Conservation (phyloP, 2,113 vertebrate genomes). For the Sterrhoptilus dennistouni region DNA sequence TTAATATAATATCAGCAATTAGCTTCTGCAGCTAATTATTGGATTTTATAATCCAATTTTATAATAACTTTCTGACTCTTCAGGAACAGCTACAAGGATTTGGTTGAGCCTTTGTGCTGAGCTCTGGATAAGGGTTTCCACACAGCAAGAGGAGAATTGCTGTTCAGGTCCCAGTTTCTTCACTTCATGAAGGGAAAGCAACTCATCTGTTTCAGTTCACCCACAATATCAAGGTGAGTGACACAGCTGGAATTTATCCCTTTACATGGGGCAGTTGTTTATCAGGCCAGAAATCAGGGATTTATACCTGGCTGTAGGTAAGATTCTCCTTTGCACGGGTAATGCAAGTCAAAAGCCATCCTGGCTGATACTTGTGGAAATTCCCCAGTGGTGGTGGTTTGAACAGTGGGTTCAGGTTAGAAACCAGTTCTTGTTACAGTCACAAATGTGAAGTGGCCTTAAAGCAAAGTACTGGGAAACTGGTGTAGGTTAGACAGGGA, state of each 20-base stretch:
- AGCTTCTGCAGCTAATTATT: neutral
- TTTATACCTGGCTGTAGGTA: neutral
- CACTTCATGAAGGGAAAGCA: neutral
- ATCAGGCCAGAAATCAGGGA: neutral
- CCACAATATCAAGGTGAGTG: neutral
- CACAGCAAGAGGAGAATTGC: neutral
- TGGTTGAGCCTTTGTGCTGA: neutral
- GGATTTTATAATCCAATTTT: neutral
- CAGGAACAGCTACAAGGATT: neutral
- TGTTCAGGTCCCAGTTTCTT: fast-evolving
- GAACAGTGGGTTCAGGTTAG: neutral
- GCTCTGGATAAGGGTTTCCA: neutral
- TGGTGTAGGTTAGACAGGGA: neutral
- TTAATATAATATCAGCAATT: slow-evolving; percentile 22
- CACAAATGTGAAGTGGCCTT: neutral
- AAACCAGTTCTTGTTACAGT: neutral
- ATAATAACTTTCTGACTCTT: neutral
- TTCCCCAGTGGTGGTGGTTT: neutral
- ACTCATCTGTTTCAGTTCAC: neutral
- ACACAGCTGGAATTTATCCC: neutral
- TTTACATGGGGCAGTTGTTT: neutral
- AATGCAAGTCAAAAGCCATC: neutral
- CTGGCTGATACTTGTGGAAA: neutral
- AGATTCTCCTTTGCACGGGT: neutral
- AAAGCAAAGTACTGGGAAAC: neutral